Base-by-base conservation (phyloP, 2,888 invertebrate species). In the Cotesia congregata region DNA sequence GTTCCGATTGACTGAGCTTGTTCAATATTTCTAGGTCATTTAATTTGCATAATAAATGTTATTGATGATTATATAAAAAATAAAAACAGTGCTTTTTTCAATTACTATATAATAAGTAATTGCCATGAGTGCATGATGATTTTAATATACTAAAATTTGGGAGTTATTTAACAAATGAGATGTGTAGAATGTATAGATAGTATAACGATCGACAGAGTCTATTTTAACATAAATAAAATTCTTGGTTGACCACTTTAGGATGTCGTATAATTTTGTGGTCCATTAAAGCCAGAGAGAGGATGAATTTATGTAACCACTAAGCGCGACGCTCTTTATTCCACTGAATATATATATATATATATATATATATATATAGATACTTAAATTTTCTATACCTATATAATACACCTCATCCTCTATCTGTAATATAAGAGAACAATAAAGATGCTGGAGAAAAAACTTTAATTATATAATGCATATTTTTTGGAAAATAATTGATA, bases 21-120 rank as follows among this genome's bases (percentile, higher is more conserved):
- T 78, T 78, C 74, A 60, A 78, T 77, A 78, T 80, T 80, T 78
- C 77, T 77, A 72, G 78, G 70, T 80, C 79, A 76, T 60, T 3
- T 64, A 12, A 62, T 69, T 75, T 41, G 1, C 12, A 50, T 50
- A 30, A 30, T 30, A 30, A 20, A 20, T n/a, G n/a, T n/a, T n/a
- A n/a, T n/a, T n/a, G n/a, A n/a, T n/a, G n/a, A n/a, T n/a, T n/a
- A n/a, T n/a, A n/a, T n/a, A n/a, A n/a, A n/a, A n/a, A 20, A 20
- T 20, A 20, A 20, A 20, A 20, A 20, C 1, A 20, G 1, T 20
- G 20, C 30, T 30, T 3, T 30, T 30, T 30, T 30, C 3, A 30
- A 30, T 30, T 30, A 30, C 30, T 30, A 30, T 20, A 1, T 17
- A 17, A 17, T 17, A 17, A 17, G 17, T 17, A 17, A 17, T 17